Percentiles rank a stretch among this genome's conserved stretches.
Evolutionary conservation across 2,113 vertebrate genomes (phyloP).

Genomic region (Calyptomena viridis): DNA sequence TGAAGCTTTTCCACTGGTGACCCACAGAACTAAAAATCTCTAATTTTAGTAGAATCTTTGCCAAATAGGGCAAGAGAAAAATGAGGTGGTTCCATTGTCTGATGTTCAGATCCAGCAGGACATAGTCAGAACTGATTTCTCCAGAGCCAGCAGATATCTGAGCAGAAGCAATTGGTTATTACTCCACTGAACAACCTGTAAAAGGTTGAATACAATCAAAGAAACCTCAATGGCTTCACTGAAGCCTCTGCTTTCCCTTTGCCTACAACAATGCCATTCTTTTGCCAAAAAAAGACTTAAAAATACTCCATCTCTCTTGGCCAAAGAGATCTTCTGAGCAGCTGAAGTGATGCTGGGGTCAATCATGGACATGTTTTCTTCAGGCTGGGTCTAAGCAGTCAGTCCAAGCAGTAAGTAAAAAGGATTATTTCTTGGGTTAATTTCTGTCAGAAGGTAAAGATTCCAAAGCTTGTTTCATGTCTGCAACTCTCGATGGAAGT

Average conservation of each 20-base stretch:
- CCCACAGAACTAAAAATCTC: not conserved
- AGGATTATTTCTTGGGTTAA: not conserved
- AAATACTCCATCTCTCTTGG: not conserved
- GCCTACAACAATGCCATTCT: not conserved
- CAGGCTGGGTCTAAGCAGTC: not conserved
- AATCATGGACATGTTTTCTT: not conserved
- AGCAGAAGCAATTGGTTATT: not conserved
- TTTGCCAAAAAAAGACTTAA: not conserved
- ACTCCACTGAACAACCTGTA: not conserved
- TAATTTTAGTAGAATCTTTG: not conserved
- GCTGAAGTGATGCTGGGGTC: not conserved
- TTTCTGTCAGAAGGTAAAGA: not conserved
- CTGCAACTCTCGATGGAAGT: not conserved
- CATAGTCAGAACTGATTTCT: not conserved
- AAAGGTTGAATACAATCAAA: not conserved
- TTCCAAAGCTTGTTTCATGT: not conserved
- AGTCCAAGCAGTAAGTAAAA: not conserved
- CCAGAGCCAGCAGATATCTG: not conserved
- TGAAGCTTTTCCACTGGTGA: not conserved
- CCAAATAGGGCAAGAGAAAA: not conserved
- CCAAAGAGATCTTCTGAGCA: not conserved
- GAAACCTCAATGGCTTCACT: not conserved
- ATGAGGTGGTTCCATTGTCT: not conserved
- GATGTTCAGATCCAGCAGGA: not conserved
- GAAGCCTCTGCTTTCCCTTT: not conserved